Conservation (phyloP, 2,797 vertebrate genomes). For the Tarsius wallacei region DNA sequence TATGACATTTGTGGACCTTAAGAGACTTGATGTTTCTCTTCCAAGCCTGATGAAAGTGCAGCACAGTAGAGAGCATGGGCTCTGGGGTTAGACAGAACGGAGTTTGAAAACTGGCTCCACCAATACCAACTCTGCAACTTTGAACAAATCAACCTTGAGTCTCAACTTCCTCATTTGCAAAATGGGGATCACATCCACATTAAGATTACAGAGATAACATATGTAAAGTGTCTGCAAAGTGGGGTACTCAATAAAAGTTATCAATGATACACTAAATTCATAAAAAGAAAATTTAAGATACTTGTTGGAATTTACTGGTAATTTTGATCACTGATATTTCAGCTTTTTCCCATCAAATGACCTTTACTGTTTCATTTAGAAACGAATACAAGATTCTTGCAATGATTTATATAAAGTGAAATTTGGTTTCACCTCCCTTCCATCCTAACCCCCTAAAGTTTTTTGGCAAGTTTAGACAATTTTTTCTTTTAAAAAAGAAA, state of each 20-base stretch:
- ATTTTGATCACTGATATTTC: slow-evolving; percentile 18
- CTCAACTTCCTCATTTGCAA: slow-evolving; percentile 58
- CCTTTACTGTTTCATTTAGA: slow-evolving; percentile 60
- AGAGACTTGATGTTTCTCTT: not conserved
- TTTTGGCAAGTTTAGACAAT: slow-evolving; percentile 31
- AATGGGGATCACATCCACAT: not conserved
- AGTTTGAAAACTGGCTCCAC: slow-evolving; percentile 22
- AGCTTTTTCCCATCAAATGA: not conserved
- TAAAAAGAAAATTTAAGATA: slow-evolving; percentile 35
- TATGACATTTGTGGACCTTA: not conserved
- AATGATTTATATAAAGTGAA: slow-evolving; percentile 39
- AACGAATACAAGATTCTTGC: not conserved
- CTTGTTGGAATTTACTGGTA: not conserved
- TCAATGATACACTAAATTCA: slow-evolving; percentile 8
- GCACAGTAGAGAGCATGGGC: not conserved
- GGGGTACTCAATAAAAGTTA: not conserved
- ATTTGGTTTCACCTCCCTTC: not conserved
- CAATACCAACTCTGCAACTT: not conserved
- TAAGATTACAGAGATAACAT: not conserved
- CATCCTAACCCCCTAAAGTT: not conserved
- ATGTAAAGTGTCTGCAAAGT: not conserved
- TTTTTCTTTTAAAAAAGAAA: not conserved
- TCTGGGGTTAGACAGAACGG: not conserved
- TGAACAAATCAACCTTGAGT: slow-evolving; percentile 1
- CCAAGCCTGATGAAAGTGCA: not conserved